These are phyloP conservation scores for Neolamprologus ventralis DNA, from an alignment of 2,113 vertebrate genomes.

Conservation along the genomic window DNA sequence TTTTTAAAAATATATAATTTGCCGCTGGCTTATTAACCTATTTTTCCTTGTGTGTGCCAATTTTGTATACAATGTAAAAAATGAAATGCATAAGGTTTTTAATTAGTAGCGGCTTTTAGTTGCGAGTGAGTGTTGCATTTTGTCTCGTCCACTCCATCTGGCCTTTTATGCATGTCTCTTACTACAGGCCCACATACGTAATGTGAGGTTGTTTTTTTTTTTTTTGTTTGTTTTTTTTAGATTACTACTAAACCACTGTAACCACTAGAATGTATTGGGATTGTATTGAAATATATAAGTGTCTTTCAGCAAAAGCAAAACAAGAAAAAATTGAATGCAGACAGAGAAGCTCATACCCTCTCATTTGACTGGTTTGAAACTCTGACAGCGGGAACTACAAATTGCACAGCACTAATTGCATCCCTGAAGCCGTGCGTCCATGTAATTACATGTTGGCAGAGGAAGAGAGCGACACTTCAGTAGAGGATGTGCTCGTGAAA, in stretches of 20 bases:
- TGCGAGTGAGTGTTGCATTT: slow-evolving; percentile 39
- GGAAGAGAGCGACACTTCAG: neutral
- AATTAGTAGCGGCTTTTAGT: slow-evolving; percentile 51
- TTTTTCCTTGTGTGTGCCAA: slow-evolving; percentile 58
- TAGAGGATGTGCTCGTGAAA: neutral
- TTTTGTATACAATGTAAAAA: slow-evolving; percentile 60
- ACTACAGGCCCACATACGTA: slow-evolving; percentile 10
- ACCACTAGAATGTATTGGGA: slow-evolving; percentile 81
- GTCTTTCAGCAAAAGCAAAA: slow-evolving; percentile 62
- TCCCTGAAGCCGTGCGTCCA: slow-evolving; percentile 9
- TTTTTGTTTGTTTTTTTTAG: slow-evolving; percentile 21
- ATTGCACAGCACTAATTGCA: slow-evolving; percentile 62
- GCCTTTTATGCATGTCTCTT: slow-evolving; percentile 56
- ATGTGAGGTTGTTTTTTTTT: slow-evolving; percentile 1
- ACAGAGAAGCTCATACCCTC: slow-evolving; percentile 38
- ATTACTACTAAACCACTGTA: slow-evolving; percentile 65
- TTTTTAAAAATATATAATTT: neutral
- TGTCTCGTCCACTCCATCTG: slow-evolving; percentile 40
- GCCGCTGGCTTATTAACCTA: slow-evolving; percentile 51
- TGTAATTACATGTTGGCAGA: neutral
- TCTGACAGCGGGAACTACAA: slow-evolving; percentile 17
- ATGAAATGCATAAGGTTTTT: slow-evolving; percentile 44
- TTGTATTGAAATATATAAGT: slow-evolving; percentile 61
- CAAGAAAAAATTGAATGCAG: slow-evolving; percentile 55
- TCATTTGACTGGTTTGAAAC: slow-evolving; percentile 52